phyloP scores from a whole-genome alignment of 2,888 invertebrate species.

The Phaedon cochleariae region DNA sequence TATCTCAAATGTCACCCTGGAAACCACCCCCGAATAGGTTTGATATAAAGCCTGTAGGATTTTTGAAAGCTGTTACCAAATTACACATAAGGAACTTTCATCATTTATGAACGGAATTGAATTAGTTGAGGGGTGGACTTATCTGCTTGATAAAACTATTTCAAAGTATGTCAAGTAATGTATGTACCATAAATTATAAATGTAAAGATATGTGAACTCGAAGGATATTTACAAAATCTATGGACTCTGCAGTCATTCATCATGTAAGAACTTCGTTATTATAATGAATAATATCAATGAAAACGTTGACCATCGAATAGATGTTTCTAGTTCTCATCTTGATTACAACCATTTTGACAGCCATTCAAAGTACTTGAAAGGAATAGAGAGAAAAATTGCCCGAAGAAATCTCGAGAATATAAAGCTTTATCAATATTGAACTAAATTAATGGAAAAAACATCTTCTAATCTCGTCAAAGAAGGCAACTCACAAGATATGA shows the following conservation, averaged over 20 bases:
- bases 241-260: constrained; percentile 13
- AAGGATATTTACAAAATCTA: constrained; percentile 16
- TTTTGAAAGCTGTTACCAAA: constrained; percentile 8
- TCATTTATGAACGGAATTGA: neutral
- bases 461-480: constrained; percentile 11
- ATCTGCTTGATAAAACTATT: constrained; percentile 15
- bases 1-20: too few species aligned
- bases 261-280: constrained; percentile 15
- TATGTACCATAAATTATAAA: constrained; percentile 19
- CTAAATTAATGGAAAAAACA: neutral
- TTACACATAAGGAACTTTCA: constrained; percentile 8
- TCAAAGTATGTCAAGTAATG: constrained; percentile 13
- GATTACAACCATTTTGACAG: constrained; percentile 16
- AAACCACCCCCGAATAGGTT: too few species aligned
- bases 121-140: constrained; percentile 10
- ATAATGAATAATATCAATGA: neutral
- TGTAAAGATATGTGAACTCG: constrained; percentile 2
- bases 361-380: constrained; percentile 8
- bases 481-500: too few species aligned
- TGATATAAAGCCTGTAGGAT: constrained; percentile 12
- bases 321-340: too few species aligned
- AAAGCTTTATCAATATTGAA: constrained; percentile 3
- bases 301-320: neutral
- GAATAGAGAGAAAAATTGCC: constrained; percentile 17
- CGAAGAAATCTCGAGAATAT: constrained; percentile 2